These are phyloP conservation scores for Rhinichthys klamathensis DNA, from an alignment of 2,113 vertebrate species.

Conservation along the genomic window DNA sequence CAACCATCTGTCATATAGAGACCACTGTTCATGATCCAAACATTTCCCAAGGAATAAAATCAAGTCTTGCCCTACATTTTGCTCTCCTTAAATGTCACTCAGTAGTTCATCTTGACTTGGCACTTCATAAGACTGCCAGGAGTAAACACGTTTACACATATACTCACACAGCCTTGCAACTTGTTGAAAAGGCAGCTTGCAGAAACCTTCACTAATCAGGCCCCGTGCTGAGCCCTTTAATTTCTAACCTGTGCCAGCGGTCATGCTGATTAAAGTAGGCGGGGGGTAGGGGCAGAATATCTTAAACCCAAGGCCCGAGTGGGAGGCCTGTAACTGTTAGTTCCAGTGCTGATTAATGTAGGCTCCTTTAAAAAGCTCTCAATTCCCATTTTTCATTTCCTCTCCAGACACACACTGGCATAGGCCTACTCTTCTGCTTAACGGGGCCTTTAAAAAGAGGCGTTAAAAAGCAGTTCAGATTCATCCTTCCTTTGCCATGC, in stretches of 20 bases:
- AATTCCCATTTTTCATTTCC: constrained; percentile 22
- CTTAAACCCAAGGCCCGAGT: neutral
- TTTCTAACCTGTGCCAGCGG: constrained; percentile 38
- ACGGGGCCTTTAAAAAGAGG: constrained; percentile 35
- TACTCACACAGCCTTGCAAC: neutral
- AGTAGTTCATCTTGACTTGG: neutral
- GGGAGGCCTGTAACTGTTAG: neutral
- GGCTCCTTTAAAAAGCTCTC: constrained; percentile 36
- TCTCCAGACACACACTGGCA: constrained; percentile 9
- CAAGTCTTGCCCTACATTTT: neutral
- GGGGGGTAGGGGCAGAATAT: neutral
- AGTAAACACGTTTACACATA: constrained; percentile 18
- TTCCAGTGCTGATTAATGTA: constrained; percentile 25
- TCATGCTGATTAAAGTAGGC: constrained; percentile 30
- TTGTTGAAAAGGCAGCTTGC: constrained; percentile 8
- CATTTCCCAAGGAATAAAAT: neutral
- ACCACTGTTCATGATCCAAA: neutral
- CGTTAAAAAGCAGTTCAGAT: constrained; percentile 24
- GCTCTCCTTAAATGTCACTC: neutral
- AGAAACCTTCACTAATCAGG: constrained; percentile 27
- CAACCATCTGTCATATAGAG: neutral
- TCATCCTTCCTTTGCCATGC: constrained; percentile 20
- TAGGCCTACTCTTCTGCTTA: neutral
- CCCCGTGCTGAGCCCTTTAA: constrained; percentile 26
- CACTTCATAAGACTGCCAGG: neutral